phyloP scores from a whole-genome alignment of 2,888 invertebrate species.

The Diarsia dahlii region DNA sequence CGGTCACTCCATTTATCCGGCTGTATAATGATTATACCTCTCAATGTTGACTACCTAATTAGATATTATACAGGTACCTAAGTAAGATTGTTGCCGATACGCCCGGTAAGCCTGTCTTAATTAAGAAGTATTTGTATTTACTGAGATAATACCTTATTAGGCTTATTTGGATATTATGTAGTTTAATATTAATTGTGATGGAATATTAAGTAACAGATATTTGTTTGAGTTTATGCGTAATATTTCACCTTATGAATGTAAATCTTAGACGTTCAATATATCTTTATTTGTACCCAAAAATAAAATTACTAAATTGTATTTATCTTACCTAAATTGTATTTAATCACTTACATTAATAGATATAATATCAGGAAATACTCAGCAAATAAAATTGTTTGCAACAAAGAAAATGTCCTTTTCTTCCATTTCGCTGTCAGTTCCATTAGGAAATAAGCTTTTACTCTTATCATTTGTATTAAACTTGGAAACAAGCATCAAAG shows the following conservation, averaged over 20 bases:
- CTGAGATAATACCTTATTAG: too few relatives aligned
- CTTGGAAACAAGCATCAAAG: constrained; percentile 68
- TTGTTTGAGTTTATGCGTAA: neutral
- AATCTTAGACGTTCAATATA: neutral
- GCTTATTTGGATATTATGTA: neutral
- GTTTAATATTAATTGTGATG: neutral
- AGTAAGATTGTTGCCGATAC: neutral
- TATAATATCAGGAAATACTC: constrained; percentile 36
- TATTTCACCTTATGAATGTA: neutral
- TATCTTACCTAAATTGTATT: neutral
- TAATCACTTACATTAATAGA: constrained; percentile 13
- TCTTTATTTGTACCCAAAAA: neutral
- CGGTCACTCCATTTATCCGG: neutral
- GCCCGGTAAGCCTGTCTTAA: neutral
- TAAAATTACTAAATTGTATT: constrained; percentile 7
- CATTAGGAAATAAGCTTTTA: constrained; percentile 64
- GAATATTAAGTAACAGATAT: neutral
- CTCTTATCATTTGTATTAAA: constrained; percentile 67
- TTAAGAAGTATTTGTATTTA: neutral
- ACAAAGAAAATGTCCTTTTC: constrained; percentile 41
- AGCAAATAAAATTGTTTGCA: constrained; percentile 44
- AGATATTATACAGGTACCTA: neutral
- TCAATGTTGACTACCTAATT: neutral
- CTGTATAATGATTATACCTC: neutral
- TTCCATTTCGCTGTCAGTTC: constrained; percentile 42